These are phyloP conservation scores for Pelobates fuscus DNA, from an alignment of 2,113 vertebrate species.

Conservation along the genomic window DNA sequence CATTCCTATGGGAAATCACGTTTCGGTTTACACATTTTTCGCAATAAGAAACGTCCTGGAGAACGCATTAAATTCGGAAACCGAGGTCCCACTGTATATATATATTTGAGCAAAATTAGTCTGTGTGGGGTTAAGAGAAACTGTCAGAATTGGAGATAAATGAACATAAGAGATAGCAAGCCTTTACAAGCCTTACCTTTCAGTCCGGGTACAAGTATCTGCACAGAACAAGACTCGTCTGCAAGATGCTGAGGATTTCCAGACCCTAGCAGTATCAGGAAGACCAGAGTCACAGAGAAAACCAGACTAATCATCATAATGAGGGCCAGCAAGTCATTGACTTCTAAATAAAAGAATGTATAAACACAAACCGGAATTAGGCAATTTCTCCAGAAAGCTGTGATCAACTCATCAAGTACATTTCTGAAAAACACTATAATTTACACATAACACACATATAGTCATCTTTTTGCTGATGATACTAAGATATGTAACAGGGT, in stretches of 20 bases:
- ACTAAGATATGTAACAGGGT: too few relatives aligned
- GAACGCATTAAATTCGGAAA: too few relatives aligned
- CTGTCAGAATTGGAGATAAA: not conserved
- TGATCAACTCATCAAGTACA: not conserved
- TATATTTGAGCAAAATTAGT: too few relatives aligned
- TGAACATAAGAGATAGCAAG: not conserved
- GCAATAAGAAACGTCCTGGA: too few relatives aligned
- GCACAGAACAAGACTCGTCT: conserved; percentile 91
- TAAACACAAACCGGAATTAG: conserved; percentile 63
- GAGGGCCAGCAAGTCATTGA: conserved; percentile 61
- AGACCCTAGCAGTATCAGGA: conserved; percentile 71
- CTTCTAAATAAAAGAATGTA: conserved; percentile 67
- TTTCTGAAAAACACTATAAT: not conserved
- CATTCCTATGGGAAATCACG: too few relatives aligned
- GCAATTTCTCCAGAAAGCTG: conserved; percentile 20
- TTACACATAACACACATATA: too few relatives aligned
- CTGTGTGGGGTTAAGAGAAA: not conserved
- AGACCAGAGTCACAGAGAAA: conserved; percentile 68
- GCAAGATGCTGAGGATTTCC: conserved; percentile 76
- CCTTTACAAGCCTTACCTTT: conserved; percentile 78
- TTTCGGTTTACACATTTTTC: too few relatives aligned
- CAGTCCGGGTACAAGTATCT: conserved; percentile 94
- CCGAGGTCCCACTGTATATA: too few relatives aligned
- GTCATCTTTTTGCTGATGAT: too few relatives aligned
- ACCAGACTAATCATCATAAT: conserved; percentile 78